phyloP scores from a whole-genome alignment of 2,113 vertebrate genomes.

The Corythornis vintsioides region DNA sequence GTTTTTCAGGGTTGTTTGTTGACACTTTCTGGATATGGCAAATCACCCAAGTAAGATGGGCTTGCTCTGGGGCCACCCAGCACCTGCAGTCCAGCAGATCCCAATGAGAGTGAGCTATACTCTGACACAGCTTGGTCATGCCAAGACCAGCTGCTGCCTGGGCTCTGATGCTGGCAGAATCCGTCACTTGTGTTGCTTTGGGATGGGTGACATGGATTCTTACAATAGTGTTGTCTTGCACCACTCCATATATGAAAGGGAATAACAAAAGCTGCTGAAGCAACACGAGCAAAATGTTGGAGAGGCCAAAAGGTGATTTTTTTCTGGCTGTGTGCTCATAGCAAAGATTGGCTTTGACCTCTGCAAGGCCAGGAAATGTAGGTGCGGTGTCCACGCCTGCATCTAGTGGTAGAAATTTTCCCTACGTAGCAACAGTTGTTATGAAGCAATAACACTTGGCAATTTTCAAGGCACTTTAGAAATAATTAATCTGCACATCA shows the following conservation, averaged over 20 bases:
- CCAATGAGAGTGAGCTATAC: fast-evolving
- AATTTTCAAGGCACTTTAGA: constrained; percentile 43
- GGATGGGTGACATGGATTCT: neutral
- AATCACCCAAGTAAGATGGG: fast-evolving
- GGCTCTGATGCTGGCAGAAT: neutral
- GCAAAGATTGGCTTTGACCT: neutral
- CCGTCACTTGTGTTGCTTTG: neutral
- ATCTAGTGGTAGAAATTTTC: neutral
- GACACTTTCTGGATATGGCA: neutral
- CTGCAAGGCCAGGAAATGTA: neutral
- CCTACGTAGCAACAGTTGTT: constrained; percentile 48
- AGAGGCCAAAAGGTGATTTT: neutral
- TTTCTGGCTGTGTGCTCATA: neutral
- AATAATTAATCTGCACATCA: constrained; percentile 37
- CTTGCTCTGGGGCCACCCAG: neutral
- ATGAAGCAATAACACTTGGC: constrained; percentile 26
- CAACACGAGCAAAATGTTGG: neutral
- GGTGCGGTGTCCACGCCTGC: neutral
- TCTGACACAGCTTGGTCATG: neutral
- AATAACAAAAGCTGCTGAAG: neutral
- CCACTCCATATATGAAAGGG: fast-evolving
- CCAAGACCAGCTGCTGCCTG: neutral
- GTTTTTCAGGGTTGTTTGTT: neutral
- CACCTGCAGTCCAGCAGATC: neutral
- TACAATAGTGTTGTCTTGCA: fast-evolving